Evolutionary conservation across 2,888 invertebrate species (phyloP).

Genomic region (Aphidoletes aphidimyza): DNA sequence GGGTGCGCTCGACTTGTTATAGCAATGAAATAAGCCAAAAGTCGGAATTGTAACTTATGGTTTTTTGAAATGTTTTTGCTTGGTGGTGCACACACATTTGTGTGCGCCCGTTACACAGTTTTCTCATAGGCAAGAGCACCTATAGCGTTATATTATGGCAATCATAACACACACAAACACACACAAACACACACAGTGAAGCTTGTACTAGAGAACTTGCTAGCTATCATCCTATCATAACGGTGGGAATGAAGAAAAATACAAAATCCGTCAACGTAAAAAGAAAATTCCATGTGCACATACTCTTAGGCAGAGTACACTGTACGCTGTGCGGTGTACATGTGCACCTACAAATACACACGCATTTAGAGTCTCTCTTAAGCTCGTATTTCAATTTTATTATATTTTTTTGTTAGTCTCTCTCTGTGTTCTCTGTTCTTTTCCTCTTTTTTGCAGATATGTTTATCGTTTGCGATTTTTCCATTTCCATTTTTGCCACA

Average conservation of each 20-base stretch:
- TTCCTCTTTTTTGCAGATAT: neutral
- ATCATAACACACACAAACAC: too few species aligned
- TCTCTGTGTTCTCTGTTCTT: too few species aligned
- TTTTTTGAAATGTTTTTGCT: constrained; percentile 50
- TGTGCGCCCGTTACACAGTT: neutral
- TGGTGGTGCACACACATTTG: neutral
- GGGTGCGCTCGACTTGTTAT: constrained; percentile 25
- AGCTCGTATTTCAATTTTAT: constrained; percentile 46
- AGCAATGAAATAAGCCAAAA: constrained; percentile 48
- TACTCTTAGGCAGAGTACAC: neutral
- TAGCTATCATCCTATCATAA: too few species aligned
- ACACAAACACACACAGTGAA: too few species aligned
- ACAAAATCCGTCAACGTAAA: neutral
- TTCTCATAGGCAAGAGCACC: too few species aligned
- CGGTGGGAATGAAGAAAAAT: too few species aligned
- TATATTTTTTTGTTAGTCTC: constrained; percentile 17
- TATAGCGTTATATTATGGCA: constrained; percentile 39
- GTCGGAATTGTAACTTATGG: constrained; percentile 51
- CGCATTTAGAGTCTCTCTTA: constrained; percentile 22
- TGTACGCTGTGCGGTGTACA: too few species aligned
- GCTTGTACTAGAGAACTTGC: constrained; percentile 17
- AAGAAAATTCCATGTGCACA: constrained; percentile 9
- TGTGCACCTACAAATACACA: neutral
- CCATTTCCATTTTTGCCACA: constrained; percentile 40
- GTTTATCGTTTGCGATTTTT: constrained; percentile 51